Base-by-base conservation (phyloP, 2,888 invertebrate species). In the Epirrhoe alternata region DNA sequence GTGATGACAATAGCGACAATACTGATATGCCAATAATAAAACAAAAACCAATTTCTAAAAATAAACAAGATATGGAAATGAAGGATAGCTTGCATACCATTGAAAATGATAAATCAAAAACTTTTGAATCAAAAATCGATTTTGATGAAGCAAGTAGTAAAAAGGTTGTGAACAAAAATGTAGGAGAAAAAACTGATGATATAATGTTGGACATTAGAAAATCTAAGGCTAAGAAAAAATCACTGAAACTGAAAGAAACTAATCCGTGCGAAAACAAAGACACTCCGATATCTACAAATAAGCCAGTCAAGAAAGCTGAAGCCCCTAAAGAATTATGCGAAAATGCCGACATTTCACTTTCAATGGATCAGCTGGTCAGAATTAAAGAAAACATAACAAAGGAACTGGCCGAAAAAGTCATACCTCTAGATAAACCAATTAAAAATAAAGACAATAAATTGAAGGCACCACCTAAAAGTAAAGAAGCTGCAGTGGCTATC, bases 1-100 rank as follows among this genome's bases (percentile, higher is more conserved):
- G 92, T 77, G 92, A 93, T 68, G 92, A 90, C 69, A 84, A 79
- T 51, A 84, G 81, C 69, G 90, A 90, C 70, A 79, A 79, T 69
- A 69, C 51, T 38, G 67, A 67, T 38, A n/a, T 38, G 56, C 63
- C 53, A 58, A 61, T 61, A 56, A 24, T 6, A 10, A 59, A 66
- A 59, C 50, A 24, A 59, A 53, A 35, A 53, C 12, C 10, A 45
- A 6, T 51, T 30, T 50, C 33, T 24, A 16, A 12, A 30, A n/a
- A 45, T 38, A 61, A 66, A 12, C 24, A 30, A 14, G 17, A n/a
- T 35, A 31, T 42, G 8, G 35, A 24, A 47, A 35, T 10, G 0
- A 56, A 38, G 12, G n/a, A 47, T 54, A 17, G 1, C 12, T 17
- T 55, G 30, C 10, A 8, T 50, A 12, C n/a, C 5, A 30, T 24